Evolutionary conservation across 2,113 vertebrate species (phyloP).

Genomic region (Malurus alboscapulatus): DNA sequence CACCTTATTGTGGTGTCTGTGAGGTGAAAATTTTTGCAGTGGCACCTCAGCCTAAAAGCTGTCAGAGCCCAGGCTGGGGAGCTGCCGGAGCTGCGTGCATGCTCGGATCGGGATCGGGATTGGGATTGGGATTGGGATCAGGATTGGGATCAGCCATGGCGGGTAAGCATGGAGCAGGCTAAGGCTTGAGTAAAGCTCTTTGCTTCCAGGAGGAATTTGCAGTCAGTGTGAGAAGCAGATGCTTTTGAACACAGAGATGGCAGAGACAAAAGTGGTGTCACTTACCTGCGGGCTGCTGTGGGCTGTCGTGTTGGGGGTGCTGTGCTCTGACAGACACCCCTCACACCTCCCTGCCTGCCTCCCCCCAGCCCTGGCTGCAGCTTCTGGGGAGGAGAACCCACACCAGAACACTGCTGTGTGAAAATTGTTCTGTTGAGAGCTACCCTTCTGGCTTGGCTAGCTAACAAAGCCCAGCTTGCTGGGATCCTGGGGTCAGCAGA

Average conservation of each 20-base stretch:
- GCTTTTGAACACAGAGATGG: not conserved
- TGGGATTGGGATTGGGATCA: not conserved
- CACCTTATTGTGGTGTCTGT: not conserved
- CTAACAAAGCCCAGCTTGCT: not conserved
- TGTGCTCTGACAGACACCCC: not conserved
- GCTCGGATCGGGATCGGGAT: not conserved
- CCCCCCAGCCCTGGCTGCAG: not conserved
- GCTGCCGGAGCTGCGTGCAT: not conserved
- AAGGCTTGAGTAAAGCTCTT: not conserved
- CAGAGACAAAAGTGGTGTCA: slow-evolving; percentile 20
- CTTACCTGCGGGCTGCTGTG: slow-evolving; percentile 18
- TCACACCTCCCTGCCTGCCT: not conserved
- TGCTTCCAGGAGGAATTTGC: not conserved
- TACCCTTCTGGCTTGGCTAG: not conserved
- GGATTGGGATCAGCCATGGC: not conserved
- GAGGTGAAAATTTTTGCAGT: not conserved
- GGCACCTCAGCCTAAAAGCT: not conserved
- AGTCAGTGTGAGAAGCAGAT: slow-evolving; percentile 27
- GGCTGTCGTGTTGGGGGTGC: not conserved
- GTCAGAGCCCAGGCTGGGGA: not conserved
- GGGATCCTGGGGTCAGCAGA: not conserved
- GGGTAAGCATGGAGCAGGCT: not conserved
- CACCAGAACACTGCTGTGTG: not conserved
- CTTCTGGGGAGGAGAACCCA: not conserved
- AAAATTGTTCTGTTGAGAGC: not conserved